phyloP scores from a whole-genome alignment of 2,797 vertebrate species.

The Morelia viridis region DNA sequence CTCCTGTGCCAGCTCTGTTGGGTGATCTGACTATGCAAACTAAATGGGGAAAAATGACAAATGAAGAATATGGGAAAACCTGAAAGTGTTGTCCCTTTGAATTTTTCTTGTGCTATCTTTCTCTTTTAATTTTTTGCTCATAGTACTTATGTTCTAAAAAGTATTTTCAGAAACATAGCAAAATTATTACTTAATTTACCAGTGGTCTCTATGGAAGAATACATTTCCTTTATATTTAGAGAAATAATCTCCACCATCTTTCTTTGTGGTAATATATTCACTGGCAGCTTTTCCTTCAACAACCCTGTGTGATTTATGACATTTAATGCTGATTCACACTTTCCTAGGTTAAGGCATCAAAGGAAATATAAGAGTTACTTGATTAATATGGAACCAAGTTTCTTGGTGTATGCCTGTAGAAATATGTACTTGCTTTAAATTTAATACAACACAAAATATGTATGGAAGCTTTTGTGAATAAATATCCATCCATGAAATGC shows the following conservation, averaged over 20 bases:
- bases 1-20: not conserved
- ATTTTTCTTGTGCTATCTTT: not conserved
- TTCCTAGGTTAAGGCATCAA: conserved; percentile 30
- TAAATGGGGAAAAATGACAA: not conserved
- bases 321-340: not conserved
- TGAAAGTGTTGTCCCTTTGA: not conserved
- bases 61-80: not conserved
- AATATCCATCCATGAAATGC: not conserved
- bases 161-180: not conserved
- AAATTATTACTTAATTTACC: conserved; percentile 21
- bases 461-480: conserved; percentile 23
- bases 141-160: not conserved
- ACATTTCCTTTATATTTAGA: not conserved
- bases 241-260: not conserved
- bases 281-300: not conserved
- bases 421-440: conserved; percentile 25
- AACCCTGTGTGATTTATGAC: not conserved
- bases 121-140: not conserved
- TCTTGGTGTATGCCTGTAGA: conserved; percentile 7
- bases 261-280: conserved; percentile 22
- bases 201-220: not conserved
- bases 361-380: not conserved
- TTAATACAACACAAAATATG: conserved; percentile 11
- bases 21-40: not conserved
- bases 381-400: conserved; percentile 21